Percentiles rank a stretch among this genome's conserved stretches.
Conservation (phyloP, 2,888 invertebrate species). For the Piscicola geometra region DNA sequence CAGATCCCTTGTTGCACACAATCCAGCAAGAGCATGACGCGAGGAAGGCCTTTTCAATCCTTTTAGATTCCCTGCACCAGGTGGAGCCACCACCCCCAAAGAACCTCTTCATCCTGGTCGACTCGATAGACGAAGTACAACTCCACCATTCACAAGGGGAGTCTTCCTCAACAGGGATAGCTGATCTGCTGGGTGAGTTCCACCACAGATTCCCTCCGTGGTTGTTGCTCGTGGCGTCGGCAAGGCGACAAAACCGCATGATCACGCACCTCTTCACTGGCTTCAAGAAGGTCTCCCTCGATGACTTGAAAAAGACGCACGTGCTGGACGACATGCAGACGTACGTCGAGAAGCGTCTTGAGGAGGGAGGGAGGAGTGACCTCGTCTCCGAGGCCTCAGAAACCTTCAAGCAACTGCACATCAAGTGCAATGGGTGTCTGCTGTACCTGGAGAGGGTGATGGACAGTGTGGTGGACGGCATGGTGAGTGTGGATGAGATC, state of each 20-base stretch:
- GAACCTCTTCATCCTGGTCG: slow-evolving; percentile 77
- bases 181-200: slow-evolving; percentile 76
- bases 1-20: background rate
- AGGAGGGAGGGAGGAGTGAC: slow-evolving; percentile 78
- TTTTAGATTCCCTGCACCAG: slow-evolving; percentile 68
- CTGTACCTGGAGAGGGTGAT: slow-evolving; percentile 56
- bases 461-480: slow-evolving; percentile 86
- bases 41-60: slow-evolving; percentile 83
- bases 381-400: slow-evolving; percentile 87
- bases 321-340: slow-evolving; percentile 92
- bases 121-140: slow-evolving; percentile 76
- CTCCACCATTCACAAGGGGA: background rate
- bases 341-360: slow-evolving; percentile 78
- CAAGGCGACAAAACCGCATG: slow-evolving; percentile 70
- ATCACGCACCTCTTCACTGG: slow-evolving; percentile 68
- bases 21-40: slow-evolving; percentile 68
- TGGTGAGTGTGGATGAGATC: slow-evolving; percentile 80
- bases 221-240: slow-evolving; percentile 82
- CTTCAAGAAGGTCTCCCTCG: slow-evolving; percentile 82
- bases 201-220: slow-evolving; percentile 87
- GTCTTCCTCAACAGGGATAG: slow-evolving; percentile 49
- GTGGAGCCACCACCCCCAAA: slow-evolving; percentile 72
- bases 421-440: slow-evolving; percentile 80
- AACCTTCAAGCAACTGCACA: slow-evolving; percentile 86
- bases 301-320: slow-evolving; percentile 73